These are phyloP conservation scores for Pelecanus crispus DNA, from an alignment of 2,113 vertebrate genomes.

Conservation along the genomic window DNA sequence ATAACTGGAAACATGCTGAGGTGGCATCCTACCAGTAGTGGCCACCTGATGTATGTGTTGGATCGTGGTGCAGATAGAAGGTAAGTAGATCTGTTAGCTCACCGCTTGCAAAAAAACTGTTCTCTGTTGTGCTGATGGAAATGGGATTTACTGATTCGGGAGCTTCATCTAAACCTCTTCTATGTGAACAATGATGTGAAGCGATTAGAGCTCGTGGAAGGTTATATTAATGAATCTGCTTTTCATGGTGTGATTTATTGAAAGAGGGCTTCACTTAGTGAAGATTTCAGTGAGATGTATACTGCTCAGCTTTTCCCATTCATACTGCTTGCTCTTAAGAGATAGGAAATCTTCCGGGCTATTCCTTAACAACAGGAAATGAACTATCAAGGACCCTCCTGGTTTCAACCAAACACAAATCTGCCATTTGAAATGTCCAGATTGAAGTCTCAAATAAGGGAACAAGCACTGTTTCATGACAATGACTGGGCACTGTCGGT, in stretches of 20 bases:
- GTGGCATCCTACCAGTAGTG: accelerated
- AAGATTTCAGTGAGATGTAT: neutral
- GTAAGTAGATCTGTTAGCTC: neutral
- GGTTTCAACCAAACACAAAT: neutral
- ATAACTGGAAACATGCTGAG: neutral
- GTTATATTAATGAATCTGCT: neutral
- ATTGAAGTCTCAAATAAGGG: neutral
- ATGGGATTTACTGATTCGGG: neutral
- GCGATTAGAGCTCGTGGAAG: neutral
- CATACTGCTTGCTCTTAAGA: neutral
- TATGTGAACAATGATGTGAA: neutral
- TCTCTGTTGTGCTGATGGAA: neutral
- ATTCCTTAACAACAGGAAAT: neutral
- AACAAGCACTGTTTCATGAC: conserved; percentile 34
- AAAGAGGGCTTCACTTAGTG: neutral
- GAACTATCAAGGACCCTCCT: neutral
- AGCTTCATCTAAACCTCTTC: neutral
- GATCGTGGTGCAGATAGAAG: neutral
- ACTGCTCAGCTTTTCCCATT: neutral
- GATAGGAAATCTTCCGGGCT: neutral
- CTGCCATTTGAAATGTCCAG: neutral
- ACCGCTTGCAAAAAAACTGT: neutral
- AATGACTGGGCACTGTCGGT: neutral
- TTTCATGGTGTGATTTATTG: neutral
- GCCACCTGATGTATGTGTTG: accelerated